Conservation (phyloP, 2,888 invertebrate genomes). For the Odontothrips loti region DNA sequence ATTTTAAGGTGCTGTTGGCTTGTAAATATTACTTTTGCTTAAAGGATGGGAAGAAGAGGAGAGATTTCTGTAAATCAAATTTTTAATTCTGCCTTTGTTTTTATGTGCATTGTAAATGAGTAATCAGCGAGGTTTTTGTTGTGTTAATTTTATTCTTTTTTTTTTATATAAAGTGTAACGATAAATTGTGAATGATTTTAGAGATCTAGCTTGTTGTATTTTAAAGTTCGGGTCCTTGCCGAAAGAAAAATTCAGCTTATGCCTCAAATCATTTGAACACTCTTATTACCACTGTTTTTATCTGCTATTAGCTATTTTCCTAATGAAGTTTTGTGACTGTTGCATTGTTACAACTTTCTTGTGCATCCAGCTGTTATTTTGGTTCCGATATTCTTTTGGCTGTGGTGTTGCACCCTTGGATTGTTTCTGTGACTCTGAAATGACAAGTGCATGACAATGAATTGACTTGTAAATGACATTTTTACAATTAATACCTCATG, state of each 20-base stretch:
- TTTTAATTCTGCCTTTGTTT: constrained; percentile 12
- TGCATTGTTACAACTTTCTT: not conserved
- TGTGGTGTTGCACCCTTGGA: not conserved
- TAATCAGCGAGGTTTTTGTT: constrained; percentile 15
- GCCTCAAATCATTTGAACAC: not conserved
- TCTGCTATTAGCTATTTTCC: not conserved
- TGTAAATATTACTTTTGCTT: constrained; percentile 14
- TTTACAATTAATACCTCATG: not conserved
- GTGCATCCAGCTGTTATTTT: not conserved
- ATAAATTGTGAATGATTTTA: not conserved
- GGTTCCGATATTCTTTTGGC: not conserved
- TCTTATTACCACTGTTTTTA: not conserved
- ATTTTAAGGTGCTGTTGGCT: constrained; percentile 5
- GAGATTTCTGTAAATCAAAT: constrained; percentile 7
- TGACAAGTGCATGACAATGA: constrained; percentile 13
- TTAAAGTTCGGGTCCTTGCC: not conserved
- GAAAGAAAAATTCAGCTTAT: not conserved
- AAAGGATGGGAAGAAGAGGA: not conserved
- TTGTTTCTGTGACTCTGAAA: not conserved
- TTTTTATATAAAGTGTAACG: not conserved
- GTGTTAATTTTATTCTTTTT: constrained; percentile 12
- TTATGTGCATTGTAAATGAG: constrained; percentile 20
- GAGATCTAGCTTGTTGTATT: constrained; percentile 3
- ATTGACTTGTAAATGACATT: not conserved
- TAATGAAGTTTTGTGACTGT: not conserved